Base-by-base conservation (phyloP, 64 coral and sea anemone genomes). In the Porites lutea region DNA sequence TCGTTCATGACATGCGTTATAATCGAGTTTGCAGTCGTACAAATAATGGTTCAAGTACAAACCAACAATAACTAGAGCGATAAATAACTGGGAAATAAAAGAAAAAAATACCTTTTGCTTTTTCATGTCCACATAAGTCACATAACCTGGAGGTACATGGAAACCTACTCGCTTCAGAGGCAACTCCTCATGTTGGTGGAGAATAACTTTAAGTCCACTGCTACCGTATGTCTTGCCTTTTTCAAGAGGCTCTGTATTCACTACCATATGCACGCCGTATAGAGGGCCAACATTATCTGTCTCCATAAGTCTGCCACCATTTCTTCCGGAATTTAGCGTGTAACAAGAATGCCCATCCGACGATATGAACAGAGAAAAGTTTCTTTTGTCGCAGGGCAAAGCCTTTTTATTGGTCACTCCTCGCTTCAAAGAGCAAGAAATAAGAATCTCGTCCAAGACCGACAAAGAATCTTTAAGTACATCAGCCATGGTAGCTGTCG, bases 361-460 rank as follows among this genome's bases (percentile, higher is more conserved):
- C 73, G 87, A 89, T 61, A 95, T 46, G 87, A 98, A 95, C 13
- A 98, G 21, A 61, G 93, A 74, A 74, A 98, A 98, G 86, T 92
- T 87, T 54, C 61, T 20, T 18, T 48, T 21, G 71, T 73, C 79
- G 49, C 91, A 97, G 13, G 63, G 49, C 16, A 44, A 61, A 0
- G 19, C 21, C 3, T 4, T 4, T 2, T 21, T 8, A 7, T 2
- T 6, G 0, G 8, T 59, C 15, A 67, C 53, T 43, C 95, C 95
- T 14, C 44, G 55, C 44, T 72, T 94, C 92, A 79, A 72, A 44
- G 18, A 3, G 20, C 95, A 94, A 48, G 47, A 57, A 46, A 97
- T 65, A 51, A 97, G 80, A 71, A 86, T 94, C 1, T 93, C 79
- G 64, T 80, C 64, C 48, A 95, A 87, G 73, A 88, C 61, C 37